These are phyloP conservation scores for Acanthisitta chloris DNA, from an alignment of 2,113 vertebrate genomes.

Conservation along the genomic window DNA sequence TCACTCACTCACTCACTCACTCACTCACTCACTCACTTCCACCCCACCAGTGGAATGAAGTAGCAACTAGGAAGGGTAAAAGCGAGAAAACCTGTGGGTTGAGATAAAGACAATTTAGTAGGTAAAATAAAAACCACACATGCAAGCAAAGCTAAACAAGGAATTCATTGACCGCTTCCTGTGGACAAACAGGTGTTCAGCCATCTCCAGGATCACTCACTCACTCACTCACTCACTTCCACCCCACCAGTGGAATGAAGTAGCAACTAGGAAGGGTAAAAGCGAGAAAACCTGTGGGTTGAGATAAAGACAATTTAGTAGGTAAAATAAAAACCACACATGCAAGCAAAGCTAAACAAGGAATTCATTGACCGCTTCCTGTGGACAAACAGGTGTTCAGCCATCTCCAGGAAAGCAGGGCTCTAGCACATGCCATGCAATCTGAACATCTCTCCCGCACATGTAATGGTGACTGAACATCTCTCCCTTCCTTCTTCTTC, in stretches of 20 bases:
- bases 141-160: not conserved
- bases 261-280: not conserved
- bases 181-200: not conserved
- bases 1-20: not conserved
- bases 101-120: not conserved
- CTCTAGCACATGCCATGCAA: too few species aligned
- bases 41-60: not conserved
- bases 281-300: not conserved
- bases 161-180: not conserved
- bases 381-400: not conserved
- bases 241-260: not conserved
- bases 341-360: not conserved
- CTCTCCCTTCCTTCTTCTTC: not conserved
- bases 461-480: too few species aligned
- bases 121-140: not conserved
- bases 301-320: not conserved
- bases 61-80: not conserved
- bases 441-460: too few species aligned
- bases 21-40: not conserved
- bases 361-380: not conserved
- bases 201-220: not conserved
- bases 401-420: not conserved
- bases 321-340: not conserved
- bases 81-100: not conserved
- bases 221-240: not conserved